Evolutionary conservation across 2,888 invertebrate genomes (phyloP).

Genomic region (Lamellibrachia satsuma): DNA sequence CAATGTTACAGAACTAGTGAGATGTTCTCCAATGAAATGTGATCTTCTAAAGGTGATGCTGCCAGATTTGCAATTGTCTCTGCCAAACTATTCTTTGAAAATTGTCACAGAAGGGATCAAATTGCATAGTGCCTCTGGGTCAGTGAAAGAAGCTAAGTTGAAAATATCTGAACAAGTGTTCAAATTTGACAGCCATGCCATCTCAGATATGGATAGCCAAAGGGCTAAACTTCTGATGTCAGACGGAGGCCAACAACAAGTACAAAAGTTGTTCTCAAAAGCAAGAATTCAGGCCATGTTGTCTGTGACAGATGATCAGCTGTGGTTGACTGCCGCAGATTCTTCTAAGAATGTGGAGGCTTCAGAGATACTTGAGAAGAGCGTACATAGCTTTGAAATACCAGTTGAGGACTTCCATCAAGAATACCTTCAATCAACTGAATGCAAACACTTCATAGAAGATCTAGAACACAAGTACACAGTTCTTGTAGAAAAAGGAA

Average conservation of each 20-base stretch:
- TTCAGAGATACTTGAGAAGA: not conserved
- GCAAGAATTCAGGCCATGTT: not conserved
- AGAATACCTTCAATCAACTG: not conserved
- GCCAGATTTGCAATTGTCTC: not conserved
- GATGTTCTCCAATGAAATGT: not conserved
- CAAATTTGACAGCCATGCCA: not conserved
- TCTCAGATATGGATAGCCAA: not conserved
- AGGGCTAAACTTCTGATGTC: not conserved
- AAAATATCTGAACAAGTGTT: not conserved
- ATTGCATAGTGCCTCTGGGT: not conserved
- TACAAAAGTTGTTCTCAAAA: not conserved
- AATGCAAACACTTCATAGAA: not conserved
- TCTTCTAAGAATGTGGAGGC: not conserved
- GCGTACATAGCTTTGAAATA: not conserved
- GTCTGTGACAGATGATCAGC: not conserved
- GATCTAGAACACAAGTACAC: not conserved
- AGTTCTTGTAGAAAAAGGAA: not conserved
- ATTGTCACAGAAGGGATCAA: not conserved
- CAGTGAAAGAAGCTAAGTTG: not conserved
- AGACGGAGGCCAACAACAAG: not conserved
- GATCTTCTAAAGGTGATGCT: not conserved
- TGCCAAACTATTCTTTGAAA: constrained; percentile 1
- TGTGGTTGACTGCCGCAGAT: not conserved
- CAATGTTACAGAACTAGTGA: not conserved
- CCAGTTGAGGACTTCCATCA: not conserved